Evolutionary conservation across 2,113 vertebrate genomes (phyloP).

Genomic region (Cebidichthys violaceus): DNA sequence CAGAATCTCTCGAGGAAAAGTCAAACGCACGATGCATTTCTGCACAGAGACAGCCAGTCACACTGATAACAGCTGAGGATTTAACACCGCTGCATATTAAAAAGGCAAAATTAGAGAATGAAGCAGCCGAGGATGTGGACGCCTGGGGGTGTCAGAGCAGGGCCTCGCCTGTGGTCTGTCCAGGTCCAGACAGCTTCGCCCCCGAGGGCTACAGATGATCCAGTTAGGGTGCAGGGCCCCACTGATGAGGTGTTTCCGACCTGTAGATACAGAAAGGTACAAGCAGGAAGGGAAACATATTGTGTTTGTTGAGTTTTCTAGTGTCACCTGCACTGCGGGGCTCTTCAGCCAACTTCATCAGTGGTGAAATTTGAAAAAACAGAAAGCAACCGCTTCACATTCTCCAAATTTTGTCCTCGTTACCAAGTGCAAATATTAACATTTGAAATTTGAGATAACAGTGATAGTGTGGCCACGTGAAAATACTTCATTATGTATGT

Average conservation of each 20-base stretch:
- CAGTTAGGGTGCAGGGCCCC: neutral
- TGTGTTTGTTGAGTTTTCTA: neutral
- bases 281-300: neutral
- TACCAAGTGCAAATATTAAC: neutral
- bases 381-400: neutral
- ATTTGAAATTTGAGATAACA: no score
- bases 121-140: constrained; percentile 28
- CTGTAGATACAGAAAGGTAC: constrained; percentile 4
- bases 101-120: constrained; percentile 50
- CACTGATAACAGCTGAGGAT: constrained; percentile 62
- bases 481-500: no score
- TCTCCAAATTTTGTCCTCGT: neutral
- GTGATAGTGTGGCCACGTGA: no score
- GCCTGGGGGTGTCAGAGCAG: constrained; percentile 31
- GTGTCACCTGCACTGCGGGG: neutral
- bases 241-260: constrained; percentile 30
- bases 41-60: constrained; percentile 48
- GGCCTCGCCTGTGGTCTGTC: constrained; percentile 19
- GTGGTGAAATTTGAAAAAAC: neutral
- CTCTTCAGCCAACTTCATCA: neutral
- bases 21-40: constrained; percentile 66
- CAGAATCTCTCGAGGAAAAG: constrained; percentile 69
- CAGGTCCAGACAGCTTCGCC: constrained; percentile 16
- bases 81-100: constrained; percentile 59
- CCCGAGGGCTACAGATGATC: constrained; percentile 47